phyloP scores from a whole-genome alignment of 2,797 vertebrate genomes.

The Scleropages formosus region DNA sequence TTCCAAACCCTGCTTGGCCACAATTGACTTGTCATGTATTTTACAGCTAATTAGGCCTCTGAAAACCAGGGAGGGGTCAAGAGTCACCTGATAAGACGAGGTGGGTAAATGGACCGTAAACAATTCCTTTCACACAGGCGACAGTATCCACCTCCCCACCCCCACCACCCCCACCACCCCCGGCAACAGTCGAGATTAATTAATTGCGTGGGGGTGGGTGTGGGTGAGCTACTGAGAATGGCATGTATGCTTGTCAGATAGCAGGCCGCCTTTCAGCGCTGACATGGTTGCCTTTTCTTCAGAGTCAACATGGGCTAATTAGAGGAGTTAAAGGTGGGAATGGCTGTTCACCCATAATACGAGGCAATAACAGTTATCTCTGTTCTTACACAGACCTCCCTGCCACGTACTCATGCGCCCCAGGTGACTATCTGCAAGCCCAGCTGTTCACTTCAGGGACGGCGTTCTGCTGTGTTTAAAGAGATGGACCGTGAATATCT shows the following conservation, averaged over 20 bases:
- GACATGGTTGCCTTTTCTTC: conserved; percentile 39
- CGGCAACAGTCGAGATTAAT: conserved; percentile 66
- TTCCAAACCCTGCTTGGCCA: conserved; percentile 66
- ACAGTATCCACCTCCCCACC: conserved; percentile 60
- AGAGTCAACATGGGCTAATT: conserved; percentile 46
- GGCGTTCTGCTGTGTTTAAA: too few relatives aligned
- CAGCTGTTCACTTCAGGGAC: not conserved
- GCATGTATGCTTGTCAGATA: conserved; percentile 49
- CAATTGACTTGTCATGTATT: conserved; percentile 90
- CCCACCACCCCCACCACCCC: too few relatives aligned
- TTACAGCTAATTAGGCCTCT: conserved; percentile 91
- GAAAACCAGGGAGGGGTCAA: conserved; percentile 73
- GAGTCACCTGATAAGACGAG: conserved; percentile 82
- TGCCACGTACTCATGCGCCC: not conserved
- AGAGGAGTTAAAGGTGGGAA: conserved; percentile 39
- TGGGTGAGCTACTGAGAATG: conserved; percentile 41
- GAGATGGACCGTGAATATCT: too few relatives aligned
- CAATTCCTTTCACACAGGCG: conserved; percentile 72
- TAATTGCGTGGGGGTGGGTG: conserved; percentile 52
- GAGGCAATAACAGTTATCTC: conserved; percentile 33
- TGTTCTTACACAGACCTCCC: conserved; percentile 16
- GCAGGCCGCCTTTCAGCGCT: conserved; percentile 35
- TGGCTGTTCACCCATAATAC: not conserved
- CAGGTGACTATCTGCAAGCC: not conserved
- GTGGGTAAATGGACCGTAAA: conserved; percentile 84